Conservation (phyloP, 2,113 vertebrate genomes). For the Zosterops japonicus region DNA sequence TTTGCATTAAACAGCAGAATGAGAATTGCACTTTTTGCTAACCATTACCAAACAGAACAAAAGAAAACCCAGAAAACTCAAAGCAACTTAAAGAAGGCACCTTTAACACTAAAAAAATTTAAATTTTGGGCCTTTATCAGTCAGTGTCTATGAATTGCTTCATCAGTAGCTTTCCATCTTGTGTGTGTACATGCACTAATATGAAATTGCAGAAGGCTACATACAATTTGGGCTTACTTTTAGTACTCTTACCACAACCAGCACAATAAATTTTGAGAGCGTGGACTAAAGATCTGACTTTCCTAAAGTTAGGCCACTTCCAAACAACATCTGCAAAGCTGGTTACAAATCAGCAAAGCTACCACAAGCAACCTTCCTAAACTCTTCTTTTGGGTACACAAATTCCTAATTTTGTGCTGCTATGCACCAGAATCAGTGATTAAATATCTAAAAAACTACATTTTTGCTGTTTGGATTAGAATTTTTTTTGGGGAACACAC, state of each 20-base stretch:
- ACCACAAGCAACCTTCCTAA: background rate
- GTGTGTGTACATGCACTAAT: background rate
- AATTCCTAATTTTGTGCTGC: background rate
- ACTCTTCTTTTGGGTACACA: background rate
- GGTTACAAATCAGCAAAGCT: background rate
- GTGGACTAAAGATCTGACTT: background rate
- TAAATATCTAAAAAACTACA: background rate
- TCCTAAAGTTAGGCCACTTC: background rate
- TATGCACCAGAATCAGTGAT: background rate
- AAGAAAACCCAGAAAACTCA: background rate
- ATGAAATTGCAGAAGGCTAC: background rate
- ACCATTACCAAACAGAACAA: background rate
- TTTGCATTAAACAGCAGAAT: background rate
- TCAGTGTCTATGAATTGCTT: constrained; percentile 9
- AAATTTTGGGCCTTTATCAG: background rate
- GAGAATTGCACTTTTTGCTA: background rate
- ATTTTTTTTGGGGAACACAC: background rate
- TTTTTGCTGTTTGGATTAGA: background rate
- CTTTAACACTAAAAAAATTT: background rate
- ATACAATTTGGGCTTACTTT: background rate
- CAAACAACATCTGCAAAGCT: background rate
- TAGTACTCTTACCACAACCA: background rate
- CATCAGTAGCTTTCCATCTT: background rate
- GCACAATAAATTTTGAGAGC: background rate
- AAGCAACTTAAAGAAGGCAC: background rate